These are phyloP conservation scores for Cotesia glomerata DNA, from an alignment of 1,140 invertebrate species.

Conservation along the genomic window DNA sequence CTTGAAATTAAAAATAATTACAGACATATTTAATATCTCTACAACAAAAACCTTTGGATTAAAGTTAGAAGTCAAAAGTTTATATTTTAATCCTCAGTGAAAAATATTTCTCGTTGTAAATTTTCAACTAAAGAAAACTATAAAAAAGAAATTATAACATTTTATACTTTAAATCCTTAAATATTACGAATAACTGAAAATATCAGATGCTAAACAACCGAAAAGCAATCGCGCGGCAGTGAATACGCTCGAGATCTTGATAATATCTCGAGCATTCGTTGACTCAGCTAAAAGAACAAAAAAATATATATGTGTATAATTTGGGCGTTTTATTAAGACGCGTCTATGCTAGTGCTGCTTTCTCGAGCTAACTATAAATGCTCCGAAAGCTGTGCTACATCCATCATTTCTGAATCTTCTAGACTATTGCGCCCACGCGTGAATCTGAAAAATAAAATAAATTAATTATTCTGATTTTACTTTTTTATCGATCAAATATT, in stretches of 20 bases:
- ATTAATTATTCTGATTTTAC: background rate
- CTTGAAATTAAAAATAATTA: too few relatives aligned
- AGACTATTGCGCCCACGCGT: slow-evolving; percentile 40
- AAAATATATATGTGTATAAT: slow-evolving; percentile 37
- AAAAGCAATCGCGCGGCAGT: background rate
- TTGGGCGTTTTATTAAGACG: slow-evolving; percentile 36
- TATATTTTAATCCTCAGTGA: too few relatives aligned
- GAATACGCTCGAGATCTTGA: background rate
- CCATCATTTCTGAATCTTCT: slow-evolving; percentile 59
- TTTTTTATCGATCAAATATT: background rate
- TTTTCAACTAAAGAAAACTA: too few relatives aligned
- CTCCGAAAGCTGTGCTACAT: slow-evolving; percentile 47
- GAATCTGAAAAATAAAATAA: background rate
- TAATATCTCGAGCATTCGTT: background rate
- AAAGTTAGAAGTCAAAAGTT: background rate
- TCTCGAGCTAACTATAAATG: slow-evolving; percentile 46
- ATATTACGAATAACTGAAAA: background rate
- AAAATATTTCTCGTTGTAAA: too few relatives aligned
- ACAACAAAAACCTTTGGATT: background rate
- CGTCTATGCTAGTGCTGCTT: slow-evolving; percentile 9
- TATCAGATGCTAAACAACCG: background rate
- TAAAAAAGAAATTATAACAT: too few relatives aligned
- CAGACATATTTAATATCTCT: background rate
- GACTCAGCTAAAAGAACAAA: slow-evolving; percentile 32
- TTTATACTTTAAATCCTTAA: background rate